phyloP scores from a whole-genome alignment of 2,888 invertebrate genomes.

The Spicauda simplicius region DNA sequence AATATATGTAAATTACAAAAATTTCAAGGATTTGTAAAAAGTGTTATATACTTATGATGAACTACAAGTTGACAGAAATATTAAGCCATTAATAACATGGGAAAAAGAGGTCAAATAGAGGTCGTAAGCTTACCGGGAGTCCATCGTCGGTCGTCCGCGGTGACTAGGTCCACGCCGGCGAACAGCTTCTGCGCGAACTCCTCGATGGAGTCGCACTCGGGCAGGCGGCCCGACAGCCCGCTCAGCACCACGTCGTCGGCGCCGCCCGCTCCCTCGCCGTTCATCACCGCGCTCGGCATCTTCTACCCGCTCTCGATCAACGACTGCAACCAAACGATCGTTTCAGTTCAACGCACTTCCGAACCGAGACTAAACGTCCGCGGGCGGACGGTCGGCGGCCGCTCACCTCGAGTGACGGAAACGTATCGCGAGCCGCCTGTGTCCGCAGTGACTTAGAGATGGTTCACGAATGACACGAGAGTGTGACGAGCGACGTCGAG shows the following conservation, averaged over 20 bases:
- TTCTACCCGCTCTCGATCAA: conserved; percentile 35
- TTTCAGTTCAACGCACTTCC: conserved; percentile 45
- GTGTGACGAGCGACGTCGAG: conserved; percentile 39
- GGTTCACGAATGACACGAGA: conserved; percentile 6
- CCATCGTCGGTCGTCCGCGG: conserved; percentile 96
- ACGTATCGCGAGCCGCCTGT: neutral
- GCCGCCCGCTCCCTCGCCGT: conserved; percentile 63
- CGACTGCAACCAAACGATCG: conserved; percentile 56
- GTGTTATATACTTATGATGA: neutral
- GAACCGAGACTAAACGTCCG: conserved; percentile 5
- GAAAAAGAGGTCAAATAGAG: neutral
- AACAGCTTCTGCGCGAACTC: conserved; percentile 97
- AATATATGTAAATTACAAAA: no score
- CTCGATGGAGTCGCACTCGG: conserved; percentile 95
- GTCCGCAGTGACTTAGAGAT: conserved; percentile 1
- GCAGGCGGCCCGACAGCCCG: conserved; percentile 94
- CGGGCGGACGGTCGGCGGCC: conserved; percentile 9
- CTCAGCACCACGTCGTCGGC: conserved; percentile 91
- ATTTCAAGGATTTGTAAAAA: no score
- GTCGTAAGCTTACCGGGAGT: conserved; percentile 80
- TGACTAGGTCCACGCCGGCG: conserved; percentile 96
- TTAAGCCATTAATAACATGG: neutral
- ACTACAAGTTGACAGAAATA: neutral
- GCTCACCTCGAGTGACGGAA: conserved; percentile 15
- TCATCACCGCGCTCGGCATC: conserved; percentile 71